Evolutionary conservation across 2,113 vertebrate genomes (phyloP).

Genomic region (Oryzias woworae): DNA sequence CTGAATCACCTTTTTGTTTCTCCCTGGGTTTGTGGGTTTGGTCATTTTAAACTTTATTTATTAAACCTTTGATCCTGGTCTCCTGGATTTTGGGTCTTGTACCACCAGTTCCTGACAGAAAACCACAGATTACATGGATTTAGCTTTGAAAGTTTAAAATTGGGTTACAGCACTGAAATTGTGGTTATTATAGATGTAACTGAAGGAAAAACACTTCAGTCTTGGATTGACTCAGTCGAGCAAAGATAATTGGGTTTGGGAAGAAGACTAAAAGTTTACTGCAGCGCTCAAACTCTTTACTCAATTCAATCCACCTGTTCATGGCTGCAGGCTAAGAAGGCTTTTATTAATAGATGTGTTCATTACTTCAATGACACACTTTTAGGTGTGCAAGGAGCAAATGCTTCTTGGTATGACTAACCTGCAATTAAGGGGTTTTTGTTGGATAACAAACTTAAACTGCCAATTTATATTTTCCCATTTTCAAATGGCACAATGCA

Average conservation of each 20-base stretch:
- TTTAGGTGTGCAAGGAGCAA: not conserved
- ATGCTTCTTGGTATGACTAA: not conserved
- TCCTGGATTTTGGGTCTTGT: too few species aligned
- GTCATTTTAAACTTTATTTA: too few species aligned
- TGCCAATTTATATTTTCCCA: too few species aligned
- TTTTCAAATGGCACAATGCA: too few species aligned
- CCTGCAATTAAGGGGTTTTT: not conserved
- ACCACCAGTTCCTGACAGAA: too few species aligned
- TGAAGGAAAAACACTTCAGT: not conserved
- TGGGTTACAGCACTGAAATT: not conserved
- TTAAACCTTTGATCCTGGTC: too few species aligned
- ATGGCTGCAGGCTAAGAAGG: slow-evolving; percentile 1
- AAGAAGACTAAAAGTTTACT: not conserved
- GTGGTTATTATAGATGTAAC: not conserved
- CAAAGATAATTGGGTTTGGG: slow-evolving; percentile 5
- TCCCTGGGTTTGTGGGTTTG: too few species aligned
- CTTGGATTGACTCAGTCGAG: slow-evolving; percentile 10
- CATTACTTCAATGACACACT: not conserved
- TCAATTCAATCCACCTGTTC: slow-evolving; percentile 11
- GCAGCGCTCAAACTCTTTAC: not conserved
- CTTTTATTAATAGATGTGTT: not conserved
- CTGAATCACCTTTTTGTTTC: too few species aligned
- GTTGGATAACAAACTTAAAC: too few species aligned
- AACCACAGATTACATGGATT: too few species aligned
- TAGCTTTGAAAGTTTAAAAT: too few species aligned